Conservation (phyloP, 2,797 vertebrate species). For the Phalanger gymnotis region DNA sequence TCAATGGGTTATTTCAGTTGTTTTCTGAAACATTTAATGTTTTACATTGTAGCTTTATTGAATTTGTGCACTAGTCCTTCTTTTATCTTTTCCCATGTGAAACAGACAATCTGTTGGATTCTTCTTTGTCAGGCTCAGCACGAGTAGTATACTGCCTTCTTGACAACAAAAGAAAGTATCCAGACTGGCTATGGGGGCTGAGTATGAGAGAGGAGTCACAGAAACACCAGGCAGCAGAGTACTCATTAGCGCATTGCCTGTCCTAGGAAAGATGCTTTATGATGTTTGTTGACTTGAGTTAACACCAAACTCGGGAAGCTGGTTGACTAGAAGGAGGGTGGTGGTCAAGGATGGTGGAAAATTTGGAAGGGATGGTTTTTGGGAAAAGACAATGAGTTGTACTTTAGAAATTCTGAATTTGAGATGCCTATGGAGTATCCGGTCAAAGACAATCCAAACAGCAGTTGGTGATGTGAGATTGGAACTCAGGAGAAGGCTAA, state of each 20-base stretch:
- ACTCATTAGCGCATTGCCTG: neutral
- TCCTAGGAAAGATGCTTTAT: neutral
- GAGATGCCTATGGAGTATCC: neutral
- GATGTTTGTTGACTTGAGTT: neutral
- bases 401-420: neutral
- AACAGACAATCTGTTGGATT: neutral
- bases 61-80: neutral
- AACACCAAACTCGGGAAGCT: neutral
- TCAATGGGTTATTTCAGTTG: no score
- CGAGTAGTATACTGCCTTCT: neutral
- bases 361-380: neutral
- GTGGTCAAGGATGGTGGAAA: neutral
- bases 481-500: neutral
- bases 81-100: neutral
- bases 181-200: neutral
- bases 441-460: neutral
- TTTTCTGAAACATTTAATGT: neutral
- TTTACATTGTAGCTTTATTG: constrained; percentile 3
- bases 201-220: neutral
- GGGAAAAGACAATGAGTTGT: neutral
- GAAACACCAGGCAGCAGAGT: neutral
- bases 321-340: neutral
- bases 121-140: neutral
- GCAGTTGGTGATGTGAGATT: neutral
- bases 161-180: neutral